Base-by-base conservation (phyloP, 2,797 vertebrate species). In the Ciconia nigra region DNA sequence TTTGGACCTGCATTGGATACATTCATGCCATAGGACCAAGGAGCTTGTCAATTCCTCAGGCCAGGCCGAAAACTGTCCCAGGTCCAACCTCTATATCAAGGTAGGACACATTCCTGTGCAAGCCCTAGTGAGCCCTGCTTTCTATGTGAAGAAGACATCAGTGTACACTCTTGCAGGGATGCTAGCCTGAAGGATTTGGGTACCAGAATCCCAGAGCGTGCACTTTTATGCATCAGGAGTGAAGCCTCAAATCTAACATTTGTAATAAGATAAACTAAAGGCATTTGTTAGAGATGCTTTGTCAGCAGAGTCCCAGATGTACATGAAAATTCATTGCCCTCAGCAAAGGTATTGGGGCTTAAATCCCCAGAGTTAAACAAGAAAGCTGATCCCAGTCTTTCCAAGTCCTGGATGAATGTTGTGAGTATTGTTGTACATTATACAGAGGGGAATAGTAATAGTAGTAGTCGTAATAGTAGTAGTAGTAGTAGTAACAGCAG, bases 401-500 rank as follows among this genome's bases (percentile, higher is more conserved):
- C 51, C 16, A 28, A 13, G 46, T 10, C 16, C 54, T 54, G 16
- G 41, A 62, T 80, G 22, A 87, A 78, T 2, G 7, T 15, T 54
- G 57, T 59, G 37, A 69, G 12, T 21, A 10, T 78, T 81, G 24
- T 49, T 74, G 44, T 59, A 35, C 49, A 63, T 77, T n/a, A 37
- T 11, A 49, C 6, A 71, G 47, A 74, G 8, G 4, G 6, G 47
- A 54, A 54, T 16, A 77, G 18, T 26, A 80, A 8, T 7, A 52
- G 18, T 28, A 77, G 16, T 11, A 73, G 37, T 4, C 26, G 13
- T 0, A 33, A n/a, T 2, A 55, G 15, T 1, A 51, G 42, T 1
- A 17, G 10, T 1, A 15, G 21, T 12, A 17, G 26, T 7, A 44
- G 35, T 9, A 7, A 39, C 37, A 39, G 37, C 37, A 39, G 24